Evolutionary conservation across 2,113 vertebrate genomes (phyloP), one percentile per base, ranked within the genome.

Genomic region (Lagopus leucura): DNA sequence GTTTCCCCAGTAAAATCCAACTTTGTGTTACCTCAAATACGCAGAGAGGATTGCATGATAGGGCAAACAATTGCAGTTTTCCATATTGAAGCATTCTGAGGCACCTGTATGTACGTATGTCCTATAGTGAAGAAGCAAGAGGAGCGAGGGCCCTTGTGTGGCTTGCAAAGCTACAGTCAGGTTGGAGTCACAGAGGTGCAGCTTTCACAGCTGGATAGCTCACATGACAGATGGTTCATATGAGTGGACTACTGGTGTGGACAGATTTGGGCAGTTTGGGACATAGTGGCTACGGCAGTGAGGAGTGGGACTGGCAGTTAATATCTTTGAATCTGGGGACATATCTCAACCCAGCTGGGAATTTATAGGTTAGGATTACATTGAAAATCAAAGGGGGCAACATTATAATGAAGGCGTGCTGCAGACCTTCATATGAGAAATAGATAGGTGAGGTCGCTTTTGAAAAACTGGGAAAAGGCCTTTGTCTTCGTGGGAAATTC

Each of bases 361-460:
- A 27, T 54, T 28, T 28, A 54, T 13, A 54, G 27, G 52, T 16
- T 28, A 28, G 52, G 52, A 54, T 9, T 54, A 28, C 14, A 28
- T 14, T 16, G 27, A 54, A 54, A 54, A 54, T 54, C 52, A 28
- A 54, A 54, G 52, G 25, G 25, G 52, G 27, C 52, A 28, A 16
- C 14, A 32, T 18, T 79, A 43, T 65, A 19, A 12, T 78, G 7
- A 28, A 38, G 47, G 8, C n/a, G 34, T 57, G 15, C 14, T 76
- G 21, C 0, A 0, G 69, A 84, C 10, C 0, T 0, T 9, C 14
- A 52, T 5, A 5, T 67, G 24, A 50, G 40, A 24, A 89, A 48
- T 9, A 73, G 14, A 55, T 13, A 83, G 17, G 22, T 70, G 12
- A 90, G 54, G 50, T 28, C 4, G 52, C 73, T 12, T 67, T 71